Evolutionary conservation across 1,140 invertebrate species (phyloP).

Genomic region (Drosophila pallidifrons): DNA sequence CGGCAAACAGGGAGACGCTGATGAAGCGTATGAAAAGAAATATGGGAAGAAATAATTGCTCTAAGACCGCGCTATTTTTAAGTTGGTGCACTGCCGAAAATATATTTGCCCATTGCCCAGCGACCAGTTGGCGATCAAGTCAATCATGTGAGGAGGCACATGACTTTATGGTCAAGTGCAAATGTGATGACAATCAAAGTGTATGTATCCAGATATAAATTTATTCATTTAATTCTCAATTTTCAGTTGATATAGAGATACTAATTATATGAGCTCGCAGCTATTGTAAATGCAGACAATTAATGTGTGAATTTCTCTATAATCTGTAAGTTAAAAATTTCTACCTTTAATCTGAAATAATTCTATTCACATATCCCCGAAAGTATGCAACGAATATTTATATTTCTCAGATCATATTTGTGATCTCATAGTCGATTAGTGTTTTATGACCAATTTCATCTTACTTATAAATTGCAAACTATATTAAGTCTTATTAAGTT

Average conservation of each 20-base stretch:
- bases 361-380: too few relatives aligned
- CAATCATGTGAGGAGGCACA: constrained; percentile 42
- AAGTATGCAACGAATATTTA: too few relatives aligned
- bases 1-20: constrained; percentile 26
- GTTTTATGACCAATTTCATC: too few relatives aligned
- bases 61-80: constrained; percentile 18
- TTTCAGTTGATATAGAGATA: neutral
- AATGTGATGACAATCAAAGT: constrained; percentile 12
- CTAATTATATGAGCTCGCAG: constrained; percentile 3
- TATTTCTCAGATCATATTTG: too few relatives aligned
- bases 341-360: too few relatives aligned
- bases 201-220: constrained; percentile 17
- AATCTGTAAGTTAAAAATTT: too few relatives aligned
- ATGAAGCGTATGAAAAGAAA: neutral
- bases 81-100: constrained; percentile 41
- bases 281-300: neutral
- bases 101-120: constrained; percentile 52
- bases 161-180: constrained; percentile 49
- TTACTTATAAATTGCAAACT: too few relatives aligned
- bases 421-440: too few relatives aligned
- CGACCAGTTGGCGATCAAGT: constrained; percentile 51
- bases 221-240: neutral
- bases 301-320: too few relatives aligned
- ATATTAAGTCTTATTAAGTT: too few relatives aligned
- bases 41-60: constrained; percentile 24